These are phyloP conservation scores for Linepithema humile DNA, from an alignment of 1,140 invertebrate genomes.

Conservation along the genomic window DNA sequence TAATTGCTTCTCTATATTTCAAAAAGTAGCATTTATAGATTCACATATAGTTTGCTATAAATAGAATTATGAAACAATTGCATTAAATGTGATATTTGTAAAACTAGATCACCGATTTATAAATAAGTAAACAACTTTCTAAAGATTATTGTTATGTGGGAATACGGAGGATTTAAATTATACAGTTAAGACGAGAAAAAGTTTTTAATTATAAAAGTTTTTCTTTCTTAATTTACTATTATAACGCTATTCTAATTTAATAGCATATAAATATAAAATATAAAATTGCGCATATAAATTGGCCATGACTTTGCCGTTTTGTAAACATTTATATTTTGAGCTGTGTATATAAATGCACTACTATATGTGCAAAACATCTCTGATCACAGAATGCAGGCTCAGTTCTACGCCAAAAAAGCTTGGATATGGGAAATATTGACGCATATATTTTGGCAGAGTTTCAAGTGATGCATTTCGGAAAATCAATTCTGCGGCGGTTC, in stretches of 20 bases:
- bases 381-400: neutral
- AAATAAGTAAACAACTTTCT: neutral
- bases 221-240: neutral
- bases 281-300: conserved; percentile 47
- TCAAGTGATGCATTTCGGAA: conserved; percentile 67
- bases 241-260: neutral
- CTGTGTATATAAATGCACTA: neutral
- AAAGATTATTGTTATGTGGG: conserved; percentile 4
- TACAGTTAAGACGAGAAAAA: too few relatives aligned
- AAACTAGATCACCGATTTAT: neutral
- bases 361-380: neutral
- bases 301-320: neutral
- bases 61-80: too few relatives aligned
- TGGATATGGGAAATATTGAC: conserved; percentile 49
- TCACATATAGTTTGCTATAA: too few relatives aligned
- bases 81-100: neutral
- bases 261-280: too few relatives aligned
- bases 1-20: too few relatives aligned
- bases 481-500: conserved; percentile 65
- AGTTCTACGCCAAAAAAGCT: neutral
- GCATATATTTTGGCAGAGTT: conserved; percentile 61
- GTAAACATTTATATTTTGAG: conserved; percentile 25
- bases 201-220: neutral
- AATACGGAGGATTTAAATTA: neutral
- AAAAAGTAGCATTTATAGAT: too few relatives aligned